A percentile compares a stretch with the other conserved stretches of the same genome.
These are phyloP conservation scores for Synodontis membranacea DNA, from an alignment of 2,113 vertebrate species.

Conservation along the genomic window DNA sequence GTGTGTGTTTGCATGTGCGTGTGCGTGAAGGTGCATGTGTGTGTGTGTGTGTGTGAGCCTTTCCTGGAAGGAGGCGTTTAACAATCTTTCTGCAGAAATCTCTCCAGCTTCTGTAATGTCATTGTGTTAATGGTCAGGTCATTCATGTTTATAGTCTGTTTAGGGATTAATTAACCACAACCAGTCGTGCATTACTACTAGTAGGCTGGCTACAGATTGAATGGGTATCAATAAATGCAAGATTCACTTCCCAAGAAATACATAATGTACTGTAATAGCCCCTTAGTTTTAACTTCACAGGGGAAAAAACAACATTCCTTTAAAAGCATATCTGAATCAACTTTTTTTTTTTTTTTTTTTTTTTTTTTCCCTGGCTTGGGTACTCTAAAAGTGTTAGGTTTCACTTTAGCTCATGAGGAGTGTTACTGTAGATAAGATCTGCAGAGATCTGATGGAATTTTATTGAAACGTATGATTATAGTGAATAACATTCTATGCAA, in stretches of 20 bases:
- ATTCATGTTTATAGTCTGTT: neutral
- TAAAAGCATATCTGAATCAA: neutral
- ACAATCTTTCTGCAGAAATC: neutral
- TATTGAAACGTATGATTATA: neutral
- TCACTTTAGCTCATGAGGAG: neutral
- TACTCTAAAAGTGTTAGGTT: neutral
- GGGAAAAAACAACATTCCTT: neutral
- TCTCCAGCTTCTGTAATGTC: neutral
- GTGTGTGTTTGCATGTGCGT: neutral
- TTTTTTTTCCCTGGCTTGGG: too few relatives aligned
- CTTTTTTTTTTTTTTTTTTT: too few relatives aligned
- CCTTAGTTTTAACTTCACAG: too few relatives aligned
- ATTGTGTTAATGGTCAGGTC: neutral
- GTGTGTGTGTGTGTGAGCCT: neutral
- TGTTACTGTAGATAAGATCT: neutral
- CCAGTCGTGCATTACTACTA: neutral
- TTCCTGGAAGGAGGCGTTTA: neutral
- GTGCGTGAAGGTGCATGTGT: neutral
- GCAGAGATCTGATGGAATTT: too few relatives aligned
- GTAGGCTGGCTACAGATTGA: too few relatives aligned
- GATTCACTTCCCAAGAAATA: too few relatives aligned
- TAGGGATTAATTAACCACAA: neutral
- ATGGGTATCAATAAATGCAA: too few relatives aligned
- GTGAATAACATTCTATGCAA: neutral
- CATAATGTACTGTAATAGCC: too few relatives aligned